Evolutionary conservation across 1,140 invertebrate species (phyloP), one percentile per base, ranked within the genome.

Genomic region (Chelonus insularis): DNA sequence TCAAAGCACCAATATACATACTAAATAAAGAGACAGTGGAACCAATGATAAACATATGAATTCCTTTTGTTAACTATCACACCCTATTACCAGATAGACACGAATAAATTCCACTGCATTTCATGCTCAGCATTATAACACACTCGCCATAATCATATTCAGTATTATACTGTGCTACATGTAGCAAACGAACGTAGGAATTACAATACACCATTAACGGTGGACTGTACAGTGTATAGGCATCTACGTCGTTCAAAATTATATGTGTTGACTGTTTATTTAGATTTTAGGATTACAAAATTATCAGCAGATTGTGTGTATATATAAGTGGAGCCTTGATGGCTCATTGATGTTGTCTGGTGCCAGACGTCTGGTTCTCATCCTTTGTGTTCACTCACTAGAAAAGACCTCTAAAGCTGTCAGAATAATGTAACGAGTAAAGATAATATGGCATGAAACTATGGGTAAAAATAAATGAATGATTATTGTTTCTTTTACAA

Each of bases 61-160:
- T 43, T 43, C 7, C 8, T 7, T 43, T 43, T 43, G 18, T 43
- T 43, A 14, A 18, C 41, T n/a, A 9, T 43, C 16, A 43, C 18
- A 43, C 18, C 32, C 45, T 36, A 25, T 29, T 21, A 34, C 55
- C 50, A 58, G 8, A 14, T 14, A 8, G 50, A 68, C 55, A 45
- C 51, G 45, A 55, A 64, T 20, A 32, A 66, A 68, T 68, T 63
- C 39, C 60, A 43, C 51, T 47, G 52, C 56, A 43, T 57, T 56
- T 57, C 36, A 66, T 66, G 63, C 52, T 54, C 29, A 45, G 41
- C 57, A 41, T 66, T 66, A 61, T 65, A 64, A 60, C 43, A 29
- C 18, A 62, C 65, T 62, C 48, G 43, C 29, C 48, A 58, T 66
- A 71, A 66, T 57, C 54, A 64, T 57, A 58, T 64, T 61, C 47